These are phyloP conservation scores for Callyntrura sp. DNA, from an alignment of 2,888 invertebrate species.

Conservation along the genomic window DNA sequence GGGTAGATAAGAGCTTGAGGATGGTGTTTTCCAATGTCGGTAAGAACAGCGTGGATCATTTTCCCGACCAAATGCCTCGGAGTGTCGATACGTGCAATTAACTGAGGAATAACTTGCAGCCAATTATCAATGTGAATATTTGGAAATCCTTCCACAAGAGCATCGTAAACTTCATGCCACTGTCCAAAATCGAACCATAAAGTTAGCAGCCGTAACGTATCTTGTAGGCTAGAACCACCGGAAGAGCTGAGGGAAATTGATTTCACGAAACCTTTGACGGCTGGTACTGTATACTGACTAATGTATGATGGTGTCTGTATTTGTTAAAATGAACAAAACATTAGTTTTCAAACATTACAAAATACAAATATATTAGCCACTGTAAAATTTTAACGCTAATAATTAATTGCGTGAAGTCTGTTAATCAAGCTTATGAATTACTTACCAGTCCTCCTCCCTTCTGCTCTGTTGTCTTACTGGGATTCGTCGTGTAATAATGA, in stretches of 20 bases:
- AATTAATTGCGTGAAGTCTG: no score
- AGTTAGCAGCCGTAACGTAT: slow-evolving; percentile 97
- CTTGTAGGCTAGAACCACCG: slow-evolving; percentile 94
- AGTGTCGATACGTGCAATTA: slow-evolving; percentile 99
- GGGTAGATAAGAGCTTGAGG: slow-evolving; percentile 99
- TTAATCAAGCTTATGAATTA: no score
- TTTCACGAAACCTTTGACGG: slow-evolving; percentile 97
- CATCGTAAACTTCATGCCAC: slow-evolving; percentile 96
- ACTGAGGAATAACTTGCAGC: slow-evolving; percentile 99
- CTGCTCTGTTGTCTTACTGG: slow-evolving; percentile 80
- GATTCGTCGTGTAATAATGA: slow-evolving; percentile 88
- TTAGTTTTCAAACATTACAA: not conserved
- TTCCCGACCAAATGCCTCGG: slow-evolving; percentile 94
- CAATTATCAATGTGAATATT: slow-evolving; percentile 99
- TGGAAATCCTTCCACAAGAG: slow-evolving; percentile 95
- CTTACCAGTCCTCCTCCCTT: slow-evolving; percentile 80
- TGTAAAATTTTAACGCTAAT: no score
- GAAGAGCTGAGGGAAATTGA: slow-evolving; percentile 93
- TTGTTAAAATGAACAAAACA: not conserved
- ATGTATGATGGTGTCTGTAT: slow-evolving; percentile 87
- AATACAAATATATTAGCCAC: slow-evolving; percentile 33
- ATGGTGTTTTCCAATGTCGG: slow-evolving; percentile 98
- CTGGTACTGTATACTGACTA: slow-evolving; percentile 94
- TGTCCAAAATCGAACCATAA: slow-evolving; percentile 99
- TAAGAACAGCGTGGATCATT: slow-evolving; percentile 96